A percentile compares a stretch with the other conserved stretches of the same genome.
These are phyloP conservation scores for Chymomyza caudatula DNA, from an alignment of 2,888 invertebrate species.

Conservation along the genomic window DNA sequence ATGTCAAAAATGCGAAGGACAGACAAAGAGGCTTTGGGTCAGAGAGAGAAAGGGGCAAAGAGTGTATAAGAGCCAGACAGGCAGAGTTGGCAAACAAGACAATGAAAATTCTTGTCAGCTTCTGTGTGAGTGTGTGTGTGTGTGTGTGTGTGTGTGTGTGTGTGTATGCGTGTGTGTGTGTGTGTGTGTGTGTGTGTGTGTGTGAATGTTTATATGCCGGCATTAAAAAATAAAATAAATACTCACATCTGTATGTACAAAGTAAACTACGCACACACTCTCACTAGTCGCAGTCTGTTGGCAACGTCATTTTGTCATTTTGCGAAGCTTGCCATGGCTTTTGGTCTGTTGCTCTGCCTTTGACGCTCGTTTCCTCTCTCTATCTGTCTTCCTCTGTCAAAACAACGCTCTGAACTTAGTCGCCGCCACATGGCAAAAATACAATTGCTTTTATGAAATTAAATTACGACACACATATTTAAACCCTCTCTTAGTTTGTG, in stretches of 20 bases:
- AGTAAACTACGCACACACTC: constrained; percentile 29
- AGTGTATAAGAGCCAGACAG: not conserved
- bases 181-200: not conserved
- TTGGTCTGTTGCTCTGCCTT: constrained; percentile 1
- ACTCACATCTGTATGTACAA: constrained; percentile 21
- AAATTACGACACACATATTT: constrained; percentile 66
- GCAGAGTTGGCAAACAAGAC: constrained; percentile 61
- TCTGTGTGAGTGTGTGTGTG: not conserved
- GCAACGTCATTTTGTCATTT: constrained; percentile 66
- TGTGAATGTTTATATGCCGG: constrained; percentile 26
- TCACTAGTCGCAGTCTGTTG: constrained; percentile 34
- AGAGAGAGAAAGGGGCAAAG: too few species aligned
- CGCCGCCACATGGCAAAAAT: constrained; percentile 52
- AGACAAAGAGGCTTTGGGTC: not conserved
- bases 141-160: not conserved
- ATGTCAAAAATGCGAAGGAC: constrained; percentile 50
- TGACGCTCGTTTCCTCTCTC: not conserved
- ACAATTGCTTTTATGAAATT: constrained; percentile 71
- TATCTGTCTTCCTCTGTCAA: not conserved
- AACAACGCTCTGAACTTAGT: constrained; percentile 32
- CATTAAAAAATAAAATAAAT: constrained; percentile 61
- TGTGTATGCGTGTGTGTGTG: not conserved
- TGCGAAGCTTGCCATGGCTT: constrained; percentile 39
- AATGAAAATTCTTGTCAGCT: constrained; percentile 60
- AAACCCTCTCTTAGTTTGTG: constrained; percentile 4